Base-by-base conservation (phyloP, 92 coral and sea anemone genomes). In the Phenganax stokvisi region DNA sequence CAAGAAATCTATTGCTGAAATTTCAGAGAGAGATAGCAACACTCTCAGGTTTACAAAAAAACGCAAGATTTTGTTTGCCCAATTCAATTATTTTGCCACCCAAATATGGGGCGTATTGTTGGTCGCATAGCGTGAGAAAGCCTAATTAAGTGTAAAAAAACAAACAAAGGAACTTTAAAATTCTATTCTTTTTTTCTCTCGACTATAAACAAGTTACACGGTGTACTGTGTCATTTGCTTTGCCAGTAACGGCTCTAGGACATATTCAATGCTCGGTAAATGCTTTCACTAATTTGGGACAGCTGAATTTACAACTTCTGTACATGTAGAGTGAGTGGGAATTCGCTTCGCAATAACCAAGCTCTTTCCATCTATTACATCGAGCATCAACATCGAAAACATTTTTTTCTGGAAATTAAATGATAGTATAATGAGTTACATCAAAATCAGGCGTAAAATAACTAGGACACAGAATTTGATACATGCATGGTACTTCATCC, bases 281-380 rank as follows among this genome's bases (percentile, higher is more conserved):
- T 3, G 73, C 73, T 68, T 68, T 73, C 6, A 73, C 59, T 27
- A 79, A 64, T 30, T 79, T 68, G n/a, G 83, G 83, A 51, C 83
- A 79, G 74, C 83, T 79, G n/a, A 31, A 79, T 9, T 54, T 63
- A 52, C 83, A 79, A 28, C 73, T 65, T 55, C 74, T 79, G 11
- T 52, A 51, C 83, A 79, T 47, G n/a, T 79, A 79, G 6, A 79
- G 58, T 9, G 73, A 62, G 74, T 79, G 83, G 52, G 52, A 15
- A 79, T 63, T 61, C 51, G 59, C 74, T 0, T 79, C 73, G 20
- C 83, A 79, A 12, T 63, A 79, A 12, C 83, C 74, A 13, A 79
- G 59, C 0, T 51, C 53, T 64, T 62, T 79, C 83, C 83, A 79
- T 63, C 62, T 44, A 27, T 37, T 79, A 52, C 83, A 79, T 0